These are phyloP conservation scores for Rhagonycha lutea DNA, from an alignment of 2,888 invertebrate species.

Conservation along the genomic window DNA sequence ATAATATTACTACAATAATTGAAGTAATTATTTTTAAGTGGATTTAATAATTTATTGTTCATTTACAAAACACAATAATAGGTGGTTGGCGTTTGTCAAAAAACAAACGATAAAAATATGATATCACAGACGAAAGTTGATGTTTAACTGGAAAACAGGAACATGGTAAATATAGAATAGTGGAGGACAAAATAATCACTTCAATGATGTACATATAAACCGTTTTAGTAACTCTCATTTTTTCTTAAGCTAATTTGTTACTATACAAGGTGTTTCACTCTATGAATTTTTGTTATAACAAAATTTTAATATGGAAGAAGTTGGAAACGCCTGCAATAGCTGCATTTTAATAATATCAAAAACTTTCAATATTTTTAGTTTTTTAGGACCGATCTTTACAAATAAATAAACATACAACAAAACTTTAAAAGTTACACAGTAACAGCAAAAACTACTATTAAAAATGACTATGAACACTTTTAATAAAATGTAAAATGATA, in stretches of 20 bases:
- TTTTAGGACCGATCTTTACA: neutral
- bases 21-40: constrained; percentile 16
- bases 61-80: neutral
- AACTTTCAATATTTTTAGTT: neutral
- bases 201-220: neutral
- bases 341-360: neutral
- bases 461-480: constrained; percentile 1
- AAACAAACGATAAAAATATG: neutral
- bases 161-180: neutral
- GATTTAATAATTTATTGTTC: neutral
- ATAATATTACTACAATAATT: constrained; percentile 2
- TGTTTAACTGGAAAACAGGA: neutral
- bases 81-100: neutral
- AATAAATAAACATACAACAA: neutral
- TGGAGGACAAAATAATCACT: constrained; percentile 1
- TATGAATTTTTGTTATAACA: neutral
- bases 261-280: neutral
- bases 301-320: neutral
- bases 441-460: constrained; percentile 12
- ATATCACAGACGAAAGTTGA: neutral
- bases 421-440: constrained; percentile 1
- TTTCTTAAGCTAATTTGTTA: neutral
- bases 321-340: neutral
- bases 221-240: neutral
- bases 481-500: constrained; percentile 27